Evolutionary conservation across 2,797 vertebrate genomes (phyloP).

Genomic region (Sebastes wilsoni): DNA sequence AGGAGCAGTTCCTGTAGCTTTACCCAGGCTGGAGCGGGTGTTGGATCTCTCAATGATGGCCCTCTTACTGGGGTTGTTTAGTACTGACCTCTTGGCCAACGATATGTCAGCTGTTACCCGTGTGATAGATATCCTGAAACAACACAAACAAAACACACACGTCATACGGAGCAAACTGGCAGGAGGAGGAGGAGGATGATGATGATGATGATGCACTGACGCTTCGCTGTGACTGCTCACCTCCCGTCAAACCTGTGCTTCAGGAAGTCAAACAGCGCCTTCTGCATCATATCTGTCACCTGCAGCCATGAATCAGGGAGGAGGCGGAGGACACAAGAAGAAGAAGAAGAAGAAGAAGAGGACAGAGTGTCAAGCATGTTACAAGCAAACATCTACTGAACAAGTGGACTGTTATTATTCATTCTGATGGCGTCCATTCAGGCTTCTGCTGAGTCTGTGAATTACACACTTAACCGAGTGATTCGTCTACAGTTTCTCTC

Average conservation of each 20-base stretch:
- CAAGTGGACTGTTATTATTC: conserved; percentile 1
- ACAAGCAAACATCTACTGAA: neutral
- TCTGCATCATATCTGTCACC: conserved; percentile 99
- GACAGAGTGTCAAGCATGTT: neutral
- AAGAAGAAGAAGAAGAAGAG: conserved; percentile 27
- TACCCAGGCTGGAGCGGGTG: conserved; percentile 97
- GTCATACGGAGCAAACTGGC: neutral
- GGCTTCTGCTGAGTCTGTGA: conserved; percentile 18
- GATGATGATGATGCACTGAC: neutral
- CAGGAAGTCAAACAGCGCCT: conserved; percentile 99
- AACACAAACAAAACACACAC: conserved; percentile 9
- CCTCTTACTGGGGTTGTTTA: conserved; percentile 99
- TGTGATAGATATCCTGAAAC: conserved; percentile 96
- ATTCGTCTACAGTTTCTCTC: conserved; percentile 13
- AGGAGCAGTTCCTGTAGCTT: conserved; percentile 68
- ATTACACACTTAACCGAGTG: conserved; percentile 43
- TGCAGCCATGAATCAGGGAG: conserved; percentile 63
- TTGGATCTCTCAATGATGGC: conserved; percentile 98
- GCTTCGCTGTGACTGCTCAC: conserved; percentile 81
- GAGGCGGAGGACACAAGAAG: conserved; percentile 43
- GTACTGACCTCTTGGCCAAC: conserved; percentile 97
- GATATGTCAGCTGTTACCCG: conserved; percentile 99
- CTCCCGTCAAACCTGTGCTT: conserved; percentile 99
- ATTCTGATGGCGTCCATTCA: conserved; percentile 19
- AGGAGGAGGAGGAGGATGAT: neutral